Percentiles rank a stretch among this genome's conserved stretches.
Conservation (phyloP, 2,888 invertebrate genomes). For the Pteria penguin region DNA sequence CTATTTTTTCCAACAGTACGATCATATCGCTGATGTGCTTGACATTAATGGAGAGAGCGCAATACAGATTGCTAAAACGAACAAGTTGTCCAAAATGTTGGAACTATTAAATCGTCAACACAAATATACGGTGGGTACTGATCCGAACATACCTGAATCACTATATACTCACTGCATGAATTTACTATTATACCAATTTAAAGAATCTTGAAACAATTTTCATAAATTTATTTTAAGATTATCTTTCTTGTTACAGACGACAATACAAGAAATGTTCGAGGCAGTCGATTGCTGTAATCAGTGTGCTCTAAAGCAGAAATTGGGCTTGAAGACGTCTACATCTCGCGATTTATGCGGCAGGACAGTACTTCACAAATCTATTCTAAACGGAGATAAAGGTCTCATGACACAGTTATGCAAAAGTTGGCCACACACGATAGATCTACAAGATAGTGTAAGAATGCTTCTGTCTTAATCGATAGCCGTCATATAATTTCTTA, state of each 20-base stretch:
- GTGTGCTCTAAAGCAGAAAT: slow-evolving; percentile 61
- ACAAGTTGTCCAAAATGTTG: not conserved
- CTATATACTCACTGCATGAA: too few species aligned
- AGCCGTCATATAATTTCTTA: too few species aligned
- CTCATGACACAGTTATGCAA: slow-evolving; percentile 67
- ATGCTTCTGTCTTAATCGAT: too few species aligned
- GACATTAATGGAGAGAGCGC: slow-evolving; percentile 42
- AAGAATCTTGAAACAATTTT: not conserved
- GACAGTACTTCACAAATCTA: slow-evolving; percentile 74
- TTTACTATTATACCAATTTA: not conserved
- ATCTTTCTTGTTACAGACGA: slow-evolving; percentile 56
- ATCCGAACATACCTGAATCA: too few species aligned
- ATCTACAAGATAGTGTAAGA: slow-evolving; percentile 74
- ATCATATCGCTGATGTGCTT: slow-evolving; percentile 71
- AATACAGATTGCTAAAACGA: slow-evolving; percentile 8
- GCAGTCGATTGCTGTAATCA: slow-evolving; percentile 67
- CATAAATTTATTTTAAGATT: not conserved
- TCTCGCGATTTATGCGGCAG: slow-evolving; percentile 75
- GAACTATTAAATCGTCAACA: not conserved
- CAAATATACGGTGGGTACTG: not conserved
- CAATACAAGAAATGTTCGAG: slow-evolving; percentile 64
- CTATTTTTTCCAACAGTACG: slow-evolving; percentile 73
- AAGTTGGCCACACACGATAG: slow-evolving; percentile 70
- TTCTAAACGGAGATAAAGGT: slow-evolving; percentile 66
- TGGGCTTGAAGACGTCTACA: slow-evolving; percentile 65